phyloP scores from a whole-genome alignment of 1,140 invertebrate species.

The Hycleus phaleratus region DNA sequence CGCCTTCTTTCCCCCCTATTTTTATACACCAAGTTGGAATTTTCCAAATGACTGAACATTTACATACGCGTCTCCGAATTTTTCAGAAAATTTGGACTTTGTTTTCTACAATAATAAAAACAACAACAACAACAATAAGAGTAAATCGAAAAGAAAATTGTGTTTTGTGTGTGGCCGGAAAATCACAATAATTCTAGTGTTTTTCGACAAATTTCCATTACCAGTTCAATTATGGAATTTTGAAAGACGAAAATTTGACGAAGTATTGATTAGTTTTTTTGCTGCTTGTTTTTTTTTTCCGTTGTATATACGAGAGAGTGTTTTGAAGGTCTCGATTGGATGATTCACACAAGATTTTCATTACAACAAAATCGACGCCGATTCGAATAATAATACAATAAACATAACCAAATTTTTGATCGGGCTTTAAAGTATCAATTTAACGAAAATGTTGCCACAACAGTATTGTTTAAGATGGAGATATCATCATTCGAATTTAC shows the following conservation, averaged over 20 bases:
- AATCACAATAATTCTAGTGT: neutral
- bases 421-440: neutral
- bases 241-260: conserved; percentile 25
- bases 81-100: conserved; percentile 33
- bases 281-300: no score
- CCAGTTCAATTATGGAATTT: conserved; percentile 22
- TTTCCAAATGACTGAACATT: conserved; percentile 42
- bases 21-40: conserved; percentile 26
- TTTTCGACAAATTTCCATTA: no score
- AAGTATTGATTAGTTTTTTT: conserved; percentile 35
- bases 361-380: neutral
- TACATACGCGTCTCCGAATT: conserved; percentile 36
- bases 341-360: neutral
- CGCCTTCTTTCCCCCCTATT: no score
- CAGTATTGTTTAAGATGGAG: conserved; percentile 88
- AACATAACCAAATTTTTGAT: neutral
- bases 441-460: conserved; percentile 62
- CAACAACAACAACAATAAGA: conserved; percentile 12
- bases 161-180: conserved; percentile 20
- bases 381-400: neutral
- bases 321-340: conserved; percentile 28
- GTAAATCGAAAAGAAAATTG: conserved; percentile 5
- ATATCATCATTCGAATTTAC: conserved; percentile 82
- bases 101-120: neutral
- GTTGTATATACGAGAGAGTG: conserved; percentile 1